These are phyloP conservation scores for Catostomus latipinnis DNA, from an alignment of 2,797 vertebrate species.

Conservation along the genomic window DNA sequence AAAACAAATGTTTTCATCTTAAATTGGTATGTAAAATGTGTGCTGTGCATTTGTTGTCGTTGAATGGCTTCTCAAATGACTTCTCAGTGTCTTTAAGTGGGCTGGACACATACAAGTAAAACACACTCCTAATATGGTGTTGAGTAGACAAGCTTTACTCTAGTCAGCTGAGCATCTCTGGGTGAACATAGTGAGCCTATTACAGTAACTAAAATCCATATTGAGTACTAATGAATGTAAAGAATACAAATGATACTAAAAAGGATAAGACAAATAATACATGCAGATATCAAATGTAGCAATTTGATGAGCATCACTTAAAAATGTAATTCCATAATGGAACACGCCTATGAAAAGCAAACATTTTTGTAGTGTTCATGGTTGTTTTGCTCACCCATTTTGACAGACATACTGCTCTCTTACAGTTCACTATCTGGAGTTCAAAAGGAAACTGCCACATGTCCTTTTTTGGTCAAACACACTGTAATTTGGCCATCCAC, in stretches of 20 bases:
- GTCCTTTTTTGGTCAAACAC: constrained; percentile 79
- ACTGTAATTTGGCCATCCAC: constrained; percentile 57
- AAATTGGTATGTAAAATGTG: not conserved
- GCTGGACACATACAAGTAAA: not conserved
- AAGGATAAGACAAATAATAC: not conserved
- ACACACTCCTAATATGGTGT: constrained; percentile 73
- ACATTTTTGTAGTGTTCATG: not conserved
- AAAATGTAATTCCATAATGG: not conserved
- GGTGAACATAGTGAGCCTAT: constrained; percentile 5
- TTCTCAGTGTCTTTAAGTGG: not conserved
- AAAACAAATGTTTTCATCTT: not conserved
- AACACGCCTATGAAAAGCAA: not conserved
- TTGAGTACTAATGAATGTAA: constrained; percentile 51
- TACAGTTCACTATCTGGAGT: constrained; percentile 65
- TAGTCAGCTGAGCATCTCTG: constrained; percentile 50
- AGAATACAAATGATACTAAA: not conserved
- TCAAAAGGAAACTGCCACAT: constrained; percentile 63
- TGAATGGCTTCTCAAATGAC: not conserved
- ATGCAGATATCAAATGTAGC: not conserved
- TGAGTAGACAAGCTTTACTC: constrained; percentile 59
- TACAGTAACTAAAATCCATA: constrained; percentile 40
- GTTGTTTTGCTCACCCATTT: not conserved
- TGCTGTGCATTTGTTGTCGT: not conserved
- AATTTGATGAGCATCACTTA: not conserved
- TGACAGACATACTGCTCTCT: constrained; percentile 24